These are phyloP conservation scores for Vireo altiloquus DNA, from an alignment of 2,113 vertebrate genomes.

Conservation along the genomic window DNA sequence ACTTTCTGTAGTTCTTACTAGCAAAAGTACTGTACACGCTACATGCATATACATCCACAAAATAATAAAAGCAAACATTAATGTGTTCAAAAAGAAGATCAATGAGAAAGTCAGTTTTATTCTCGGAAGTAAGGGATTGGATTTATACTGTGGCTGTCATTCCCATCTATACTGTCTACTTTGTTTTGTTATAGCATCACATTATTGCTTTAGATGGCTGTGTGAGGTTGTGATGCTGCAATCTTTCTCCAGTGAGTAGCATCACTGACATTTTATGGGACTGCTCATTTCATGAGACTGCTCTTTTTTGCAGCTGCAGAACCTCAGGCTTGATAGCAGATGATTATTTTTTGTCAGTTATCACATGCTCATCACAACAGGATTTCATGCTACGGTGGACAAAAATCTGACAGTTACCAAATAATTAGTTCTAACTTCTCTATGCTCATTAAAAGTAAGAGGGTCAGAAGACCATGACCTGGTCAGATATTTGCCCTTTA, in stretches of 20 bases:
- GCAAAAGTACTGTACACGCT: background rate
- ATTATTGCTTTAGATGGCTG: conserved; percentile 36
- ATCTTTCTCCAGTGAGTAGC: conserved; percentile 37
- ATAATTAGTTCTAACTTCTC: background rate
- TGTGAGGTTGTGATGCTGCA: conserved; percentile 34
- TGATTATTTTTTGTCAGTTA: conserved; percentile 34
- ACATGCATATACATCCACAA: background rate
- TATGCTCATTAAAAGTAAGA: background rate
- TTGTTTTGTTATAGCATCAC: conserved; percentile 35
- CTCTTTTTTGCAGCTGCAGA: conserved; percentile 23
- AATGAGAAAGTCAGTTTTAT: background rate
- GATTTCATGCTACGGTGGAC: background rate
- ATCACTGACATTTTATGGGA: conserved; percentile 38
- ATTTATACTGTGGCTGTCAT: conserved; percentile 5
- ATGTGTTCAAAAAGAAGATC: background rate
- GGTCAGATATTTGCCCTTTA: background rate
- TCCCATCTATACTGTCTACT: conserved; percentile 6
- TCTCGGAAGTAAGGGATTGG: background rate
- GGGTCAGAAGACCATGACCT: background rate
- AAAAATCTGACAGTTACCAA: background rate
- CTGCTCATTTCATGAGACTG: conserved; percentile 23
- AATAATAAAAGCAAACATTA: background rate
- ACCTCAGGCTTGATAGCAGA: background rate
- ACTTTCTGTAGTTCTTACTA: background rate
- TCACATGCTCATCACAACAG: conserved; percentile 6